These are phyloP conservation scores for Lepus timidus DNA, from an alignment of 2,113 vertebrate species.

Conservation along the genomic window DNA sequence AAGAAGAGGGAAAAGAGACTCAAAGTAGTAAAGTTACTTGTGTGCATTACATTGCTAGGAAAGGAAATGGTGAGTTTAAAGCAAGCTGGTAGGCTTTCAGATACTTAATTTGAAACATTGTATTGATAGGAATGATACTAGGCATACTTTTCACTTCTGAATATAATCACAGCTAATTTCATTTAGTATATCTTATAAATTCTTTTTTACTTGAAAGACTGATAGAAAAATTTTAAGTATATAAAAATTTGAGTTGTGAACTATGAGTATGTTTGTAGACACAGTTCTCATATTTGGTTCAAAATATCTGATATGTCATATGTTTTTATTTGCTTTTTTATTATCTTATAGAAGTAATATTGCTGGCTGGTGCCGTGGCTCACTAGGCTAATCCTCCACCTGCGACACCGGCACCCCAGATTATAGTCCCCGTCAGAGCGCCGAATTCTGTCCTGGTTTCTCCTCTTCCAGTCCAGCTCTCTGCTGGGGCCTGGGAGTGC, in stretches of 20 bases:
- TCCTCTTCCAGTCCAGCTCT: too few relatives aligned
- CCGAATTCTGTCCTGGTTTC: too few relatives aligned
- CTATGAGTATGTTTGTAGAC: background rate
- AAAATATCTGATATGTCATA: background rate
- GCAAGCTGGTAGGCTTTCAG: background rate
- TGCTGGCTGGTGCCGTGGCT: too few relatives aligned
- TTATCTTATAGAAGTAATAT: background rate
- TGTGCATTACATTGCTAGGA: background rate
- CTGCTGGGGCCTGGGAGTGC: too few relatives aligned
- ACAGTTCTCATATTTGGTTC: background rate
- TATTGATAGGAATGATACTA: background rate
- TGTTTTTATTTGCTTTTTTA: background rate
- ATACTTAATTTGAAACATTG: background rate
- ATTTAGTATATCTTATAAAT: background rate
- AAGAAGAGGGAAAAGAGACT: background rate
- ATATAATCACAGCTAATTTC: background rate
- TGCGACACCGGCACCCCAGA: too few relatives aligned
- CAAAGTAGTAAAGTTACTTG: background rate
- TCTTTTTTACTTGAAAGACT: background rate
- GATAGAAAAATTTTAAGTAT: background rate
- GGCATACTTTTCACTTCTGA: background rate
- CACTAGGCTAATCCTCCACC: too few relatives aligned
- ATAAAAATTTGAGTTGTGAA: background rate
- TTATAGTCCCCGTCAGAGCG: too few relatives aligned
- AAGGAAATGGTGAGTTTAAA: background rate